Conservation (phyloP, 2,888 invertebrate species). For the Nezara viridula region DNA sequence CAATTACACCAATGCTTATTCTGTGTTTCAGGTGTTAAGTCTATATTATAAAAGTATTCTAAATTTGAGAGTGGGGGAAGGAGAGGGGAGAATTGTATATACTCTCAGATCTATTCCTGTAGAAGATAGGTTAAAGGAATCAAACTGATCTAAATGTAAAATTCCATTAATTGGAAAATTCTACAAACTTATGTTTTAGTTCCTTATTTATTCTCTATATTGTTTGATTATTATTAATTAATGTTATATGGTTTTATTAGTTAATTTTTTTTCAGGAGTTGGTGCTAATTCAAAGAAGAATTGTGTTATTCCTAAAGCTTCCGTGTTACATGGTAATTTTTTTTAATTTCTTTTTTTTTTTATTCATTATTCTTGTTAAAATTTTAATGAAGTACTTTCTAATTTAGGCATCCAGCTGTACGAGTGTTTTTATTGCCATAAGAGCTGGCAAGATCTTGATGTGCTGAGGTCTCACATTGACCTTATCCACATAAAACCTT, state of each 20-base stretch:
- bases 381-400: background rate
- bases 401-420: background rate
- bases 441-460: conserved; percentile 5
- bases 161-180: background rate
- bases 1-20: background rate
- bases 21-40: background rate
- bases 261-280: background rate
- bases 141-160: too few relatives aligned
- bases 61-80: too few relatives aligned
- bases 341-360: background rate
- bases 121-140: too few relatives aligned
- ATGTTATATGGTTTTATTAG: too few relatives aligned
- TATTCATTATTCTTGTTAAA: background rate
- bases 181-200: background rate
- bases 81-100: too few relatives aligned
- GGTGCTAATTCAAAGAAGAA: background rate
- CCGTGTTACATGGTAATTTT: background rate
- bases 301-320: background rate
- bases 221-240: background rate
- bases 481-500: conserved; percentile 14
- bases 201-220: background rate
- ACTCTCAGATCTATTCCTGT: too few relatives aligned
- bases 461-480: conserved; percentile 26
- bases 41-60: too few relatives aligned
- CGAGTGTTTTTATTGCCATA: conserved; percentile 10